phyloP scores from a whole-genome alignment of 2,113 vertebrate species.

The Oceanites oceanicus region DNA sequence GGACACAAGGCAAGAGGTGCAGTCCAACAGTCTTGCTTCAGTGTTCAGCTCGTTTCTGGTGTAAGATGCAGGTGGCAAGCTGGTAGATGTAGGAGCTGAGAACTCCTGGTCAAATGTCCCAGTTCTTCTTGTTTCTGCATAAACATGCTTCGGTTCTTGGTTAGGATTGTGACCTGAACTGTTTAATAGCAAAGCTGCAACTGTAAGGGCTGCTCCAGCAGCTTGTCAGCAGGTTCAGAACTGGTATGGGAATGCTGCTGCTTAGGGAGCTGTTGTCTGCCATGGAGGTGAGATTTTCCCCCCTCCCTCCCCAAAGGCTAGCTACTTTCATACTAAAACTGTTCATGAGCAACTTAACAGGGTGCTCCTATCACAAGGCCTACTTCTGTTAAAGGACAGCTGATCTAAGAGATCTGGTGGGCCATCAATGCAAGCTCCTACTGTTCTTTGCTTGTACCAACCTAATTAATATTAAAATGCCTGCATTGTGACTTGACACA shows the following conservation, averaged over 20 bases:
- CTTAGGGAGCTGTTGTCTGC: not conserved
- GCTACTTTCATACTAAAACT: not conserved
- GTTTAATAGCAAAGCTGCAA: not conserved
- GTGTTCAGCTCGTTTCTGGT: accelerated
- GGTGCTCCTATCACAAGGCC: not conserved
- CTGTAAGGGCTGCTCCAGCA: not conserved
- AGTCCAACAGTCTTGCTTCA: not conserved
- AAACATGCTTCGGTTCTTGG: not conserved
- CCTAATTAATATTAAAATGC: not conserved
- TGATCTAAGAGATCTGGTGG: not conserved
- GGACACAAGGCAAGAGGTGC: not conserved
- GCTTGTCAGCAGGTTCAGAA: not conserved
- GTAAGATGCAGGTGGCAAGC: not conserved
- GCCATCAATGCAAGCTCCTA: not conserved
- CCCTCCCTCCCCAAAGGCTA: not conserved
- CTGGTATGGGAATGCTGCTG: not conserved
- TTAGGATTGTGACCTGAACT: not conserved
- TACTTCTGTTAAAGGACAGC: not conserved
- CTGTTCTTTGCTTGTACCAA: not conserved
- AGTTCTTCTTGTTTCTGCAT: not conserved
- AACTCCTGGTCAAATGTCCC: not conserved
- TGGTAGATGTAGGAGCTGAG: not conserved
- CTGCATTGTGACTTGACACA: not conserved
- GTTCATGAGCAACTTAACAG: not conserved
- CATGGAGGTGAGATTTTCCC: not conserved